A percentile compares a stretch with the other conserved stretches of the same genome.
Conservation (phyloP, 2,113 vertebrate genomes). For the Saccopteryx leptura region DNA sequence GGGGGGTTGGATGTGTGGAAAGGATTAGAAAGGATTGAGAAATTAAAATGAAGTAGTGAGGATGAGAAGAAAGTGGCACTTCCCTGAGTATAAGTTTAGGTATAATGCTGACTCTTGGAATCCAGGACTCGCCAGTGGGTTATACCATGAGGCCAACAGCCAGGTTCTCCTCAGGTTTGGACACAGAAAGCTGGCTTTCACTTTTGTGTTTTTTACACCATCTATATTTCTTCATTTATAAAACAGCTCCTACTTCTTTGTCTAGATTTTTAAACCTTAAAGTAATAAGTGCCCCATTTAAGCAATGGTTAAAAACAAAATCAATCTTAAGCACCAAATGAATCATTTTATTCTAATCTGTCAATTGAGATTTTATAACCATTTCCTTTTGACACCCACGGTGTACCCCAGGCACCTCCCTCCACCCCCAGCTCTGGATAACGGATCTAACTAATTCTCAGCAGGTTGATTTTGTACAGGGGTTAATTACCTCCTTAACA, state of each 20-base stretch:
- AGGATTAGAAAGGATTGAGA: neutral
- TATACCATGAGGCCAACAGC: neutral
- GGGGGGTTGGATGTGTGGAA: neutral
- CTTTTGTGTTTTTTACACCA: neutral
- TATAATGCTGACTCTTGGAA: neutral
- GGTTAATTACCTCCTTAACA: constrained; percentile 40
- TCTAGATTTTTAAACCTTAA: constrained; percentile 9
- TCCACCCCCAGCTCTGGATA: neutral
- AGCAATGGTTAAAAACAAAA: constrained; percentile 35
- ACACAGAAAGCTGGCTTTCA: neutral
- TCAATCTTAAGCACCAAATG: constrained; percentile 35
- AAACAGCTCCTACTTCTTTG: neutral
- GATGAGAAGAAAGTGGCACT: neutral
- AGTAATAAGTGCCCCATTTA: neutral
- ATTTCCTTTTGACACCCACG: neutral
- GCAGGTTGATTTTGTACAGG: neutral
- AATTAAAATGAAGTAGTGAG: neutral
- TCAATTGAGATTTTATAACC: constrained; percentile 32
- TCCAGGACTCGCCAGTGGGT: neutral
- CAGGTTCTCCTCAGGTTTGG: neutral
- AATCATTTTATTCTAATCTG: constrained; percentile 25
- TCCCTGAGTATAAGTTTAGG: neutral
- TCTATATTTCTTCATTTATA: neutral
- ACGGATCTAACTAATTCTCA: constrained; percentile 20
- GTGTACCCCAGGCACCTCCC: neutral